phyloP scores from a whole-genome alignment of 2,113 vertebrate species.

The Eidolon helvum region DNA sequence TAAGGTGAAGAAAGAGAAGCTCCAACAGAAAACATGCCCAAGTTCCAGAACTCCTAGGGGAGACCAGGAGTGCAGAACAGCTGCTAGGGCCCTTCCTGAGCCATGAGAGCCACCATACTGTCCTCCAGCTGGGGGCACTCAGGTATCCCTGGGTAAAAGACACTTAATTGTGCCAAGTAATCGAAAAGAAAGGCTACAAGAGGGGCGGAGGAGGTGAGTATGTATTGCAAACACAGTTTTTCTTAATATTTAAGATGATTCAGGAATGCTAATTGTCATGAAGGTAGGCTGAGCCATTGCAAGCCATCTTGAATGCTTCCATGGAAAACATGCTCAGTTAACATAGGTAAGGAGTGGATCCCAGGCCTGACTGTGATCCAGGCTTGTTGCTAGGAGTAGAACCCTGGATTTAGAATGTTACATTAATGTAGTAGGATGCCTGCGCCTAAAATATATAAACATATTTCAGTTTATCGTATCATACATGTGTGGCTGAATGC shows the following conservation, averaged over 20 bases:
- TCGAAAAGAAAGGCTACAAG: neutral
- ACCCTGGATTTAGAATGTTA: too few species aligned
- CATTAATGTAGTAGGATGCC: too few species aligned
- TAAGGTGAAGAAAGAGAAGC: neutral
- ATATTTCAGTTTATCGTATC: too few species aligned
- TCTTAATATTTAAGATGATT: neutral
- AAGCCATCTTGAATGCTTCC: neutral
- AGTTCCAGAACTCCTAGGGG: fast-evolving
- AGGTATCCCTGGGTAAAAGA: neutral
- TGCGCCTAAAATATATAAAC: too few species aligned
- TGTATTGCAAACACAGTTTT: neutral
- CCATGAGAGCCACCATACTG: too few species aligned
- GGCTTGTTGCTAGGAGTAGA: too few species aligned
- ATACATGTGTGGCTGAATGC: too few species aligned
- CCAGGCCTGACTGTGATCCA: too few species aligned
- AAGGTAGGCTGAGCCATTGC: neutral
- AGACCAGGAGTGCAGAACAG: neutral
- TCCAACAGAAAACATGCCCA: neutral
- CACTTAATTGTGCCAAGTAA: neutral
- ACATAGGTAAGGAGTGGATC: too few species aligned
- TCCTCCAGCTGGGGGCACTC: too few species aligned
- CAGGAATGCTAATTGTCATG: fast-evolving
- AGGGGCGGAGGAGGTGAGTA: fast-evolving
- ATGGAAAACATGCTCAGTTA: neutral
- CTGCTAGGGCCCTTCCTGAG: fast-evolving